Conservation (phyloP, 2,888 invertebrate species). For the Mythimna albipuncta region DNA sequence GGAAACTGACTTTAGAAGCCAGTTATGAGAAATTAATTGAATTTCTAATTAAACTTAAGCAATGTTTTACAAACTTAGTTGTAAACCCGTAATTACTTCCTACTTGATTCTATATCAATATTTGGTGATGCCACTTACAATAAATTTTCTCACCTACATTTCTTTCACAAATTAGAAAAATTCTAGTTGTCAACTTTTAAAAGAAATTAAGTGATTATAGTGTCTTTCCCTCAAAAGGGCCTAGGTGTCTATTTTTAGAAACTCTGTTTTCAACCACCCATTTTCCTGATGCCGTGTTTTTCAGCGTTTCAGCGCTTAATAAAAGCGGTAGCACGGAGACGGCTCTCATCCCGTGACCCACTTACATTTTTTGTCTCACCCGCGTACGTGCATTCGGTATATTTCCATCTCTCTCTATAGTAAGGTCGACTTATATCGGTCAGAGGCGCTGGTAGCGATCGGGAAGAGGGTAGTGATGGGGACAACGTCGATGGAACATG, state of each 20-base stretch:
- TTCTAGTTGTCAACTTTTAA: slow-evolving; percentile 17
- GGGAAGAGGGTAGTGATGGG: slow-evolving; percentile 79
- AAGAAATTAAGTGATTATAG: slow-evolving; percentile 73
- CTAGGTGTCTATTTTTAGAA: slow-evolving; percentile 81
- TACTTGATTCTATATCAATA: not conserved
- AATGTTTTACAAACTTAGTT: not conserved
- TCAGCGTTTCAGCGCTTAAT: slow-evolving; percentile 83
- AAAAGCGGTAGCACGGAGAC: slow-evolving; percentile 77
- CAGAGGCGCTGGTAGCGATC: slow-evolving; percentile 84
- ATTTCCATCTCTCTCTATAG: slow-evolving; percentile 75
- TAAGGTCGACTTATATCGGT: slow-evolving; percentile 89
- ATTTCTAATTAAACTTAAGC: slow-evolving; percentile 16
- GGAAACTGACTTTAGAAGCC: slow-evolving; percentile 17
- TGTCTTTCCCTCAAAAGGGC: slow-evolving; percentile 65
- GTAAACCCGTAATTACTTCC: slow-evolving; percentile 4
- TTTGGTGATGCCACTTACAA: not conserved
- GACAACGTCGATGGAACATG: slow-evolving; percentile 49
- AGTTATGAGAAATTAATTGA: slow-evolving; percentile 12
- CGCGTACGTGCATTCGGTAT: slow-evolving; percentile 54
- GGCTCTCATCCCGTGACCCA: slow-evolving; percentile 88
- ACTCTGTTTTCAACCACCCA: slow-evolving; percentile 76
- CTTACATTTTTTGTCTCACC: slow-evolving; percentile 77
- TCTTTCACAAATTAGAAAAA: not conserved
- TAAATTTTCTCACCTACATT: not conserved
- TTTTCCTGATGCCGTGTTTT: slow-evolving; percentile 70